Percentiles rank a stretch among this genome's conserved stretches.
Evolutionary conservation across 2,797 vertebrate species (phyloP).

Genomic region (Mycteria americana): DNA sequence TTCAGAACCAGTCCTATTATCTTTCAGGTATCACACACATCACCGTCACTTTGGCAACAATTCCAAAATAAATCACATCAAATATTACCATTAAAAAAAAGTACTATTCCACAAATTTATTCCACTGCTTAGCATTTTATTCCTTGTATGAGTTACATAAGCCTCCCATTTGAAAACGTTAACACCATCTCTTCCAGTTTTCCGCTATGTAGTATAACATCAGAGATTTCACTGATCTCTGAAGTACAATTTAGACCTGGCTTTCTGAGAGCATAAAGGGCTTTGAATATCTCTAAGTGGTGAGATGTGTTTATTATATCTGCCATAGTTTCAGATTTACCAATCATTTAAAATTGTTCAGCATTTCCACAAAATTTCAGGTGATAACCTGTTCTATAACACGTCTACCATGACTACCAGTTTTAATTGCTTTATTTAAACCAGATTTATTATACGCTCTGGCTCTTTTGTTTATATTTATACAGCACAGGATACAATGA

Average conservation of each 20-base stretch:
- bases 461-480: not conserved
- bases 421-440: not conserved
- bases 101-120: not conserved
- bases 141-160: not conserved
- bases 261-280: not conserved
- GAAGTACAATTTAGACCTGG: not conserved
- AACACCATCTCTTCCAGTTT: not conserved
- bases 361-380: not conserved
- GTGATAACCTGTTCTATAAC: not conserved
- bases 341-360: not conserved
- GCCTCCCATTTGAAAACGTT: not conserved
- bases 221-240: not conserved
- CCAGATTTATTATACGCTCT: not conserved
- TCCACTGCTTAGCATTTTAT: not conserved
- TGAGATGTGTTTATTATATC: not conserved
- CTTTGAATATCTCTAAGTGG: not conserved
- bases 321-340: not conserved
- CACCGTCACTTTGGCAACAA: not conserved
- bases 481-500: not conserved
- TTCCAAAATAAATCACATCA: not conserved
- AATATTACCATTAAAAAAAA: not conserved
- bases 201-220: not conserved
- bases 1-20: not conserved
- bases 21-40: not conserved
- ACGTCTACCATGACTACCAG: not conserved